phyloP scores from a whole-genome alignment of 2,113 vertebrate species.

The Chloropsis hardwickii region DNA sequence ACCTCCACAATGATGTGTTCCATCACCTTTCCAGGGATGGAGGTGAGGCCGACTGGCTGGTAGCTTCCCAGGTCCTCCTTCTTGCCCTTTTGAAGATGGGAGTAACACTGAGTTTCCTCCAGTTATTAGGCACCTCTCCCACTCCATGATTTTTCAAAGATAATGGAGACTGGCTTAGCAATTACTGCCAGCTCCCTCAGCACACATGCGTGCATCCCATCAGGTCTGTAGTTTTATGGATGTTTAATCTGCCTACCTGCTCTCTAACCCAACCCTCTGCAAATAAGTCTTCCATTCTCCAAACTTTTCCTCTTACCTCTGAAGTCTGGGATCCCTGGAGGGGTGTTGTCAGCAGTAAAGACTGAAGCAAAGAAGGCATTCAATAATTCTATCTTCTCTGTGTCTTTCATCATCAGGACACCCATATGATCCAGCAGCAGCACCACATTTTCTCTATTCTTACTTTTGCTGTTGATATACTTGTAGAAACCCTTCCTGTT shows the following conservation, averaged over 20 bases:
- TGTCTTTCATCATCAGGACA: background rate
- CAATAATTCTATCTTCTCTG: background rate
- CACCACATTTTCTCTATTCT: background rate
- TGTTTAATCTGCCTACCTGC: background rate
- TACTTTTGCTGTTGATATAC: background rate
- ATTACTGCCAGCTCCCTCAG: background rate
- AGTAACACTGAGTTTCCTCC: background rate
- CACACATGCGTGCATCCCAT: background rate
- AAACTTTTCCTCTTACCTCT: background rate
- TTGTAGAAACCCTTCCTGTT: background rate
- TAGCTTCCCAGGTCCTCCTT: background rate
- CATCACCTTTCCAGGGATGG: background rate
- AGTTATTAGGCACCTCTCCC: no score
- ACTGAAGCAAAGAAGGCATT: background rate
- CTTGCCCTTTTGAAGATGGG: background rate
- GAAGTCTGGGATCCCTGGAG: background rate
- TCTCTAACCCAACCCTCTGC: background rate
- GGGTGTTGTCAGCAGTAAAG: background rate
- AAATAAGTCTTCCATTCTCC: background rate
- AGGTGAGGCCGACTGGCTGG: background rate
- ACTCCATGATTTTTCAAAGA: background rate
- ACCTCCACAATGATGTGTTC: background rate
- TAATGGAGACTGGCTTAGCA: background rate
- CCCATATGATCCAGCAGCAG: background rate
- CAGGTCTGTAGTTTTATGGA: background rate